Evolutionary conservation across 2,797 vertebrate species (phyloP), one percentile per base, ranked within the genome.

Genomic region (Phoebastria nigripes): DNA sequence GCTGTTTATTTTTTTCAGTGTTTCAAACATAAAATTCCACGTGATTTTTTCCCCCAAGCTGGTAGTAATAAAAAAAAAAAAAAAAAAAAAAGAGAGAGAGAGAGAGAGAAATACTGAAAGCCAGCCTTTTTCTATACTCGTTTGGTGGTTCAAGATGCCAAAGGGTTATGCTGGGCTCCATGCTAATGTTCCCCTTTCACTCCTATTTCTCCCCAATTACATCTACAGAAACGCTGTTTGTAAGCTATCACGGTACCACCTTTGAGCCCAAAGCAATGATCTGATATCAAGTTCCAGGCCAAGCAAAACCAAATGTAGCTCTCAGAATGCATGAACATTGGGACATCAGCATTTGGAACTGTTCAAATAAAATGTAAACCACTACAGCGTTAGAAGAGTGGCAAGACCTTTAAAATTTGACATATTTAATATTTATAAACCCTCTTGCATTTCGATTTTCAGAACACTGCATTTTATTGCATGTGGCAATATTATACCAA

Each of bases 91-190:
- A 8, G 46, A 37, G 37, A 9, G 37, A 9, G 37, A 37, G 37
- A 37, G 6, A 41, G 1, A n/a, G 25, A 39, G 8, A 78, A 47
- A 5, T 69, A 24, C 15, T 87, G 37, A 72, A 94, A 86, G 6
- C 1, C n/a, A n/a, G 4, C 0, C 11, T 62, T 88, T 81, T 87
- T 46, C 28, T 56, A 1, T 42, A 10, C 4, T 51, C 1, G 1
- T 39, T 74, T 59, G 6, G 14, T 77, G 4, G 39, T 58, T 90
- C n/a, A 82, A 47, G 29, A 78, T 66, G 13, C 8, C 29, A 61
- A 82, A 78, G 5, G 3, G 2, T 78, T 81, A 44, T 58, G 3
- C 20, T 55, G 31, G 26, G 15, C 10, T 62, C 37, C 31, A 20
- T 52, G 18, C 3, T 28, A 24, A 58, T 14, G 3, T 15, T 72